A percentile compares a stretch with the other conserved stretches of the same genome.
phyloP scores from a whole-genome alignment of 2,888 invertebrate genomes.

The Hipparchia semele region DNA sequence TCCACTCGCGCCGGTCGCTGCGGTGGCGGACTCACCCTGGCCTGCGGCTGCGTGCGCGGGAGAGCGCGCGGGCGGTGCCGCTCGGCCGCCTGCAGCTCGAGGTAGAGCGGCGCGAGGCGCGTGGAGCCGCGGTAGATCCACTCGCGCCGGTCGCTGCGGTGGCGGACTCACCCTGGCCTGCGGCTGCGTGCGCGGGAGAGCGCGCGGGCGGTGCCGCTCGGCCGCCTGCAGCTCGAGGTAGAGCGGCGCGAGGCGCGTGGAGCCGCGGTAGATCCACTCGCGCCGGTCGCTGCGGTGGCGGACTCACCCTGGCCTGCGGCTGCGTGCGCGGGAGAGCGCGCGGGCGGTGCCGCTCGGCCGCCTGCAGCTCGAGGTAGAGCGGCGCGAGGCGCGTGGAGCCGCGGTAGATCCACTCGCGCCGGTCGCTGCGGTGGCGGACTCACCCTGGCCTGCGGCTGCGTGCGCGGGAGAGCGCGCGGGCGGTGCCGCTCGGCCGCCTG shows the following conservation, averaged over 20 bases:
- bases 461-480: slow-evolving; percentile 57
- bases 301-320: slow-evolving; percentile 52
- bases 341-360: slow-evolving; percentile 59
- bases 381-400: no score
- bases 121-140: slow-evolving; percentile 89
- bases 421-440: slow-evolving; percentile 83
- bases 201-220: slow-evolving; percentile 55
- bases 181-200: slow-evolving; percentile 58
- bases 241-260: no score
- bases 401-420: slow-evolving; percentile 95
- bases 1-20: no score
- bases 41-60: slow-evolving; percentile 57
- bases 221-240: slow-evolving; percentile 54
- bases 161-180: slow-evolving; percentile 57
- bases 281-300: slow-evolving; percentile 86
- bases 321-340: slow-evolving; percentile 60
- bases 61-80: slow-evolving; percentile 56
- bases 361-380: slow-evolving; percentile 44
- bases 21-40: slow-evolving; percentile 55
- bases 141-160: slow-evolving; percentile 89
- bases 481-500: slow-evolving; percentile 64
- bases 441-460: slow-evolving; percentile 56
- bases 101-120: no score
- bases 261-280: slow-evolving; percentile 93
- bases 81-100: slow-evolving; percentile 58